Base-by-base conservation (phyloP, 1,140 invertebrate genomes). In the Penaeus chinensis region DNA sequence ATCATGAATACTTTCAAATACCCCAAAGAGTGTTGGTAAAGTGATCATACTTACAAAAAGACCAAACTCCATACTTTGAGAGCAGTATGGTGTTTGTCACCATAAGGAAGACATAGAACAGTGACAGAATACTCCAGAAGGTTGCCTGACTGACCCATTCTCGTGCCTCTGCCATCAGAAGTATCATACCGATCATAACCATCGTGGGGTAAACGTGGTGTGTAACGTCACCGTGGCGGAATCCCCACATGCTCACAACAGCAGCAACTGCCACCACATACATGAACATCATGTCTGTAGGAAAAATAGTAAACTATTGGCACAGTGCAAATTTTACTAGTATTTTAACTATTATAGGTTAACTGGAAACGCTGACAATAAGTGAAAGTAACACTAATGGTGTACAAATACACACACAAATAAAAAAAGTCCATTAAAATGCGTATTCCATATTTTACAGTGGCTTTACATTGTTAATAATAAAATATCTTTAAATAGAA, bases 261-360 rank as follows among this genome's bases (percentile, higher is more conserved):
- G 76, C 32, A 37, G 61, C 82, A 37, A 82, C 85, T 37, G 77
- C 54, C 69, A 87, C 19, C 71, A 87, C 85, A 32, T 87, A 87
- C 85, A 87, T 87, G 69, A 83, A 87, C 85, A 87, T 83, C 85
- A 87, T 82, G 78, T 87, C 85, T 87, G 65, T 20, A n/a, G 20
- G 16, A 77, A 69, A 22, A 79, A n/a, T 16, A 2, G 0, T 42
- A 42, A 42, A 54, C 54, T 16, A 54, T 13, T 54, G 11, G 54
- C 10, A 2, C 54, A 54, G 54, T 16, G 2, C 10, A 54, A 54
- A 16, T 16, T 13, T 54, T 54, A 54, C 37, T 42, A 7, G 0
- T 42, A 42, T 42, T 3, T 42, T 7, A 42, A 7, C 7, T 42
- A 42, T 8, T 42, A 2, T 42, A 42, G 2, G 37, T 42, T 42